A percentile compares a stretch with the other conserved stretches of the same genome.
phyloP scores from a whole-genome alignment of 2,888 invertebrate genomes.

The Pterostichus madidus region DNA sequence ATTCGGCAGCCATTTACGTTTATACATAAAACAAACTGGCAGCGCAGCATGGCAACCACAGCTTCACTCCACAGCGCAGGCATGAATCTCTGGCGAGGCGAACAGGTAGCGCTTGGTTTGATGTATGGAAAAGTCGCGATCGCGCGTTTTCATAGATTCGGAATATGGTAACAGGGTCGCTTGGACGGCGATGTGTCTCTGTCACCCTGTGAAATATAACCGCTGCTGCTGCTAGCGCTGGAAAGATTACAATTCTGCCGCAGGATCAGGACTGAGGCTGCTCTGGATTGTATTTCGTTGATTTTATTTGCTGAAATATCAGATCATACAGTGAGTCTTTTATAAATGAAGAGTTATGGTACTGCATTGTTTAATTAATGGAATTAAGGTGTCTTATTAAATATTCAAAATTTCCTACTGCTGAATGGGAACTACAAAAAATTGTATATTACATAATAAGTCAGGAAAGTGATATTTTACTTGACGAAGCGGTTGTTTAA shows the following conservation, averaged over 20 bases:
- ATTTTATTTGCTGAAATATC: too few relatives aligned
- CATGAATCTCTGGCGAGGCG: constrained; percentile 29
- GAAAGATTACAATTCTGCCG: constrained; percentile 75
- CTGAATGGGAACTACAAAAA: too few relatives aligned
- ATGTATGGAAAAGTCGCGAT: constrained; percentile 64
- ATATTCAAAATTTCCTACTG: too few relatives aligned
- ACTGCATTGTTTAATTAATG: too few relatives aligned
- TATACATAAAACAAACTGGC: constrained; percentile 54
- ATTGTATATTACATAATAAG: too few relatives aligned
- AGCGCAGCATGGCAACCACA: background rate
- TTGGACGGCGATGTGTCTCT: constrained; percentile 65
- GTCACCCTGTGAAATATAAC: constrained; percentile 75
- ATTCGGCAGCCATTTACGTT: constrained; percentile 52
- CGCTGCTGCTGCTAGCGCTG: constrained; percentile 70
- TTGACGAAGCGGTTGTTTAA: too few relatives aligned
- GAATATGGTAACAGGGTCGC: constrained; percentile 58
- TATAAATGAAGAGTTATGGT: too few relatives aligned
- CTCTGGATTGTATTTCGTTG: too few relatives aligned
- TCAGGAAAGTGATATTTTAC: too few relatives aligned
- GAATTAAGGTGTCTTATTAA: too few relatives aligned
- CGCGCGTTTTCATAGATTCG: constrained; percentile 60
- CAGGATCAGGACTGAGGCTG: background rate
- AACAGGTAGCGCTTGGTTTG: constrained; percentile 38
- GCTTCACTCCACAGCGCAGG: too few relatives aligned
- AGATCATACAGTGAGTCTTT: too few relatives aligned